A percentile compares a stretch with the other conserved stretches of the same genome.
Evolutionary conservation across 2,797 vertebrate species (phyloP).

Genomic region (Leptatherina wallacei): DNA sequence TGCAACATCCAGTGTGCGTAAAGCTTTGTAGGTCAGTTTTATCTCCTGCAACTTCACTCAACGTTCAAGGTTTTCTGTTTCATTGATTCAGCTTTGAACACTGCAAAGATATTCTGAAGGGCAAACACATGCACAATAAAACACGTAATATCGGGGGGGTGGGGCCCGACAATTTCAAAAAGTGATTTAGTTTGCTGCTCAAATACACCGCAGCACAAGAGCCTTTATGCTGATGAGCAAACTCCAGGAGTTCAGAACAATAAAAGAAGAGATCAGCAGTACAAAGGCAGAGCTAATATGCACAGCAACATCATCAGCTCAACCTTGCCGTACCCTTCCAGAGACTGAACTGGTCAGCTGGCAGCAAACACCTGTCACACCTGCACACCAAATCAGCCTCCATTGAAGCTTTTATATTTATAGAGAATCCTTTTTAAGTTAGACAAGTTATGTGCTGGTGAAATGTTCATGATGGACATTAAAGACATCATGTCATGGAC

Average conservation of each 20-base stretch:
- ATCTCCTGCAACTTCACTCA: conserved; percentile 38
- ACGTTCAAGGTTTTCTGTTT: conserved; percentile 47
- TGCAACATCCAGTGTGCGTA: conserved; percentile 18
- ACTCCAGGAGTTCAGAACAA: conserved; percentile 18
- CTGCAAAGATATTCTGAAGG: conserved; percentile 36
- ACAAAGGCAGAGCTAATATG: conserved; percentile 31
- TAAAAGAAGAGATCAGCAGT: conserved; percentile 34
- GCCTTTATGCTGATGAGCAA: conserved; percentile 35
- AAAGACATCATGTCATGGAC: neutral
- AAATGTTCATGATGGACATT: neutral
- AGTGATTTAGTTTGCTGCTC: conserved; percentile 17
- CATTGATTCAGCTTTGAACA: conserved; percentile 35
- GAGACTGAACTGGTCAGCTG: conserved; percentile 28
- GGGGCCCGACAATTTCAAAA: neutral
- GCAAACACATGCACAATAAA: conserved; percentile 12
- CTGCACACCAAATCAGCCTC: conserved; percentile 13
- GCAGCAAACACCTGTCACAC: conserved; percentile 25
- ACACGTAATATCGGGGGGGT: neutral
- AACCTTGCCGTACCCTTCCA: conserved; percentile 55
- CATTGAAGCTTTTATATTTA: neutral
- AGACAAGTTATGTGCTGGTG: neutral
- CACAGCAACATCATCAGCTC: conserved; percentile 29
- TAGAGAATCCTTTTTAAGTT: neutral
- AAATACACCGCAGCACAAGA: neutral
- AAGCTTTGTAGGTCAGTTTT: conserved; percentile 31